phyloP scores from a whole-genome alignment of 2,113 vertebrate genomes.

The Brachionichthys hirsutus region DNA sequence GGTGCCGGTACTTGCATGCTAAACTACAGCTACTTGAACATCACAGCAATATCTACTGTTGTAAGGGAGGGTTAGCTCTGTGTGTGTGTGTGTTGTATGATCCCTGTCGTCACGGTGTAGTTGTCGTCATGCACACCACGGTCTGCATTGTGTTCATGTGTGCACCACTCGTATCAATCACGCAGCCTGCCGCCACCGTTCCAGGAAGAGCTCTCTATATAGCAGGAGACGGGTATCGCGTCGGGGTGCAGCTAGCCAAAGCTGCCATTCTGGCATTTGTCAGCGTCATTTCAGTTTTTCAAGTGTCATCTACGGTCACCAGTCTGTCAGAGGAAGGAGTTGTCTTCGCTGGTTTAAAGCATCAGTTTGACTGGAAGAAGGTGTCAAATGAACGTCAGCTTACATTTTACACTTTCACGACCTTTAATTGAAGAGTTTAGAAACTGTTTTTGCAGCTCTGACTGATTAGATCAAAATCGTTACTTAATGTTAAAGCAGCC shows the following conservation, averaged over 20 bases:
- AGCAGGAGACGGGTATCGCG: constrained; percentile 13
- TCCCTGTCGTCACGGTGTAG: constrained; percentile 21
- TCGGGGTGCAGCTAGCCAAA: constrained; percentile 26
- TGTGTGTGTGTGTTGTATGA: constrained; percentile 23
- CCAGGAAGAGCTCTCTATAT: constrained; percentile 31
- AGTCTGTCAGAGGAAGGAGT: neutral
- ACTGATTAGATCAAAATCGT: too few relatives aligned
- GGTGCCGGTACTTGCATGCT: too few relatives aligned
- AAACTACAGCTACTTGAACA: too few relatives aligned
- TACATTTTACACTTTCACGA: too few relatives aligned
- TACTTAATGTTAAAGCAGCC: too few relatives aligned
- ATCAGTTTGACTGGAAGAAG: neutral
- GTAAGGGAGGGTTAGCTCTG: constrained; percentile 5
- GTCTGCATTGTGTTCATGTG: constrained; percentile 20
- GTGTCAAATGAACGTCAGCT: neutral
- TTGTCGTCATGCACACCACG: constrained; percentile 22
- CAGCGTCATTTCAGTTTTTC: constrained; percentile 21
- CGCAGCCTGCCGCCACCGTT: constrained; percentile 11
- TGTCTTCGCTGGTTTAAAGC: constrained; percentile 13
- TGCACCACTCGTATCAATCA: constrained; percentile 36
- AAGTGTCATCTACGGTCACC: constrained; percentile 11
- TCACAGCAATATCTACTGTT: too few relatives aligned
- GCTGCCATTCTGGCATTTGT: constrained; percentile 23
- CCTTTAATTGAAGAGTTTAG: too few relatives aligned
- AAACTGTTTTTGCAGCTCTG: too few relatives aligned